Conservation (phyloP, 2,888 invertebrate genomes). For the Dysmachus trigonus region DNA sequence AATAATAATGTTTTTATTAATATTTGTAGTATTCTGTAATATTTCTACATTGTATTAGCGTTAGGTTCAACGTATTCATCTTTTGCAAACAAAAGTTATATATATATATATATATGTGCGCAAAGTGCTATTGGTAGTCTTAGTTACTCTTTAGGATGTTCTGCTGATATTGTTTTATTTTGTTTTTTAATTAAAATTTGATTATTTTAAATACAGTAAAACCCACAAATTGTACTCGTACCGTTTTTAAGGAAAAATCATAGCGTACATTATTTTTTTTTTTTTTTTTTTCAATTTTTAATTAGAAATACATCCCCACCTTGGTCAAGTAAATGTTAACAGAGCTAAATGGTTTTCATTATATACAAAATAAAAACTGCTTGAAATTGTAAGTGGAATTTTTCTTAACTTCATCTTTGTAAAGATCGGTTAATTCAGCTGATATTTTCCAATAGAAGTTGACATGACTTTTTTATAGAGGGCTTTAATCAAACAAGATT, state of each 20-base stretch:
- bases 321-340: constrained; percentile 19
- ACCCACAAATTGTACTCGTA: not conserved
- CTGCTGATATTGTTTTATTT: not conserved
- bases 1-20: constrained; percentile 48
- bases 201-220: not conserved
- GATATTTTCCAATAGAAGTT: too few species aligned
- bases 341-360: not conserved
- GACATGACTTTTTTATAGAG: too few species aligned
- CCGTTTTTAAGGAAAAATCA: not conserved
- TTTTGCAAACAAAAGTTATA: not conserved
- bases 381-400: not conserved
- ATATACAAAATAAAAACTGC: not conserved
- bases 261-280: not conserved
- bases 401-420: not conserved
- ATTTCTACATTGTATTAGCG: not conserved
- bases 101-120: not conserved
- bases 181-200: not conserved
- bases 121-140: not conserved
- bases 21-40: not conserved
- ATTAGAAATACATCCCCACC: constrained; percentile 15
- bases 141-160: not conserved
- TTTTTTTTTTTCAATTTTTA: too few species aligned
- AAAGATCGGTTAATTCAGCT: too few species aligned
- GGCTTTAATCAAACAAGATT: too few species aligned
- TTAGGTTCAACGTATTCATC: not conserved